Evolutionary conservation across 2,797 vertebrate genomes (phyloP).

Genomic region (Pseudotriccus pelzelni): DNA sequence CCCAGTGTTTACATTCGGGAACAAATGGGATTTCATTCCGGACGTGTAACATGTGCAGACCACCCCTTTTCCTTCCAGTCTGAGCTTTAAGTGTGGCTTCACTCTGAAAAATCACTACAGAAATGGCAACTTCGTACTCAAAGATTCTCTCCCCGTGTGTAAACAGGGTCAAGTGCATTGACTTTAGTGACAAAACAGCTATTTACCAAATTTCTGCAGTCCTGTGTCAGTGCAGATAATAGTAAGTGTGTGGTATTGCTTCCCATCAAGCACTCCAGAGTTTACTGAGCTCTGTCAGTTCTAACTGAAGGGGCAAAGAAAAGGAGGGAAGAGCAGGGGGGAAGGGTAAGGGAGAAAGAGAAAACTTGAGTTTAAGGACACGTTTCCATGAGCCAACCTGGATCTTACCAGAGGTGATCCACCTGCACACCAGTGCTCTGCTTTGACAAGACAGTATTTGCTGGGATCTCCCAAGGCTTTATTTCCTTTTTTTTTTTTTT

Average conservation of each 20-base stretch:
- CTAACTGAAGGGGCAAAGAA: background rate
- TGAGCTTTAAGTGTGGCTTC: background rate
- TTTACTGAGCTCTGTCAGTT: background rate
- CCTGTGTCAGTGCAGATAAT: rapidly evolving
- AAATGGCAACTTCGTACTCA: background rate
- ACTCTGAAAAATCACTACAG: background rate
- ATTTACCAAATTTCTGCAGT: background rate
- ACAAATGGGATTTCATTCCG: rapidly evolving
- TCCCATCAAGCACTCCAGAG: rapidly evolving
- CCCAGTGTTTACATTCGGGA: background rate
- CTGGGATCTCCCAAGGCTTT: background rate
- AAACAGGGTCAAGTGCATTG: background rate
- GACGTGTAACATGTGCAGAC: rapidly evolving
- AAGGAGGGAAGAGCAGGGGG: no score
- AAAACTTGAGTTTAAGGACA: background rate
- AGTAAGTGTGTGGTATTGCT: rapidly evolving
- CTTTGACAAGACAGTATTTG: background rate
- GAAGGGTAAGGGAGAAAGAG: background rate
- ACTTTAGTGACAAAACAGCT: background rate
- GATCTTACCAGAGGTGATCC: background rate
- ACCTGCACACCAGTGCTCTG: background rate
- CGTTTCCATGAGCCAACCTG: rapidly evolving
- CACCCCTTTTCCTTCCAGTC: background rate
- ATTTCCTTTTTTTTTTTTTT: no score
- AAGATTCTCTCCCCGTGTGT: background rate